Evolutionary conservation across 2,113 vertebrate genomes (phyloP).

Genomic region (Rhadina sibilatrix): DNA sequence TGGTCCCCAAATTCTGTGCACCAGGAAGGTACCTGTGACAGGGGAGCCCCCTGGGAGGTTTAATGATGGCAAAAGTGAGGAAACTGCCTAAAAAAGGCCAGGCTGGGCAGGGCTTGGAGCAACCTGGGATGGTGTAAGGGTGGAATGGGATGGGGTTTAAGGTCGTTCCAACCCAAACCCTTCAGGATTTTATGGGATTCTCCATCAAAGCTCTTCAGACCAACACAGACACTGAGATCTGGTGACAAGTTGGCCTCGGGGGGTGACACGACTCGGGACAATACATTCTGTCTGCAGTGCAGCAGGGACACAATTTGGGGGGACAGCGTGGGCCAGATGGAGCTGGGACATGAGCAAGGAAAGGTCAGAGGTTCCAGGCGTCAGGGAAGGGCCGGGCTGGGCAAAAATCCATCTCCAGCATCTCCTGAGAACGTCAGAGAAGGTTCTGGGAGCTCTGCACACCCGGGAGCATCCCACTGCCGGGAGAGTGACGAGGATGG

Average conservation of each 20-base stretch:
- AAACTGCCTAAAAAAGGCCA: not conserved
- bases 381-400: not conserved
- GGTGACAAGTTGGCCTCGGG: not conserved
- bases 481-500: not conserved
- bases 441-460: not conserved
- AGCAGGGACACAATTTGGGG: not conserved
- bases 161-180: not conserved
- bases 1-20: not conserved
- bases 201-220: not conserved
- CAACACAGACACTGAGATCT: not conserved
- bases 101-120: not conserved
- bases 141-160: not conserved
- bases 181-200: not conserved
- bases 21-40: not conserved
- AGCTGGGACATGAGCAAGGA: not conserved
- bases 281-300: not conserved
- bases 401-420: not conserved
- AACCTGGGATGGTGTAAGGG: not conserved
- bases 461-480: not conserved
- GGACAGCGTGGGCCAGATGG: fast-evolving
- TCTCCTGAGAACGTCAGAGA: not conserved
- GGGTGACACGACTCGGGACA: fast-evolving
- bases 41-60: not conserved
- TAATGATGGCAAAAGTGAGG: not conserved
- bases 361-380: not conserved